Percentiles rank a stretch among this genome's conserved stretches.
Evolutionary conservation across 2,797 vertebrate genomes (phyloP).

Genomic region (Limnodromus scolopaceus): DNA sequence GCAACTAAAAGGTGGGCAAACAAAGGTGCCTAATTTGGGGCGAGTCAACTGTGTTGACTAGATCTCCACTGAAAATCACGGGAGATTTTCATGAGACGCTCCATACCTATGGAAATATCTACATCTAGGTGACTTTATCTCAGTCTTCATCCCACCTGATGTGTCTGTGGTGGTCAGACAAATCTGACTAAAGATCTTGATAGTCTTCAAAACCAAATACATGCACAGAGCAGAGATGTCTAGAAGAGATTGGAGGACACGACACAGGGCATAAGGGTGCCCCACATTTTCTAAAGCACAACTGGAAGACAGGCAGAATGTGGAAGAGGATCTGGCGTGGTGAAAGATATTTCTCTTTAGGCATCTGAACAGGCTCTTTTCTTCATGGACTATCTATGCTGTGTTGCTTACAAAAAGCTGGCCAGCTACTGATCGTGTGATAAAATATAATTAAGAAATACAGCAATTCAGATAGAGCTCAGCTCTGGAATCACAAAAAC

Average conservation of each 20-base stretch:
- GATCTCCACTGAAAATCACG: fast-evolving
- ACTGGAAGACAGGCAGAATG: not conserved
- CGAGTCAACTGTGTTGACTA: fast-evolving
- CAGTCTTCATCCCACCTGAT: not conserved
- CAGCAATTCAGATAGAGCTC: not conserved
- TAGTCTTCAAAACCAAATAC: not conserved
- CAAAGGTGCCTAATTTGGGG: not conserved
- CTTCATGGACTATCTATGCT: not conserved
- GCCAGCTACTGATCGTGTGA: not conserved
- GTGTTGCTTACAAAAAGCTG: not conserved
- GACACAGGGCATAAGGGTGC: not conserved
- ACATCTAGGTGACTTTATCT: not conserved
- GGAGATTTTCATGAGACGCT: not conserved
- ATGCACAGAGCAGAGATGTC: not conserved
- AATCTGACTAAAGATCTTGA: not conserved
- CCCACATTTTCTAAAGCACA: not conserved
- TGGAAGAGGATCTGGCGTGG: not conserved
- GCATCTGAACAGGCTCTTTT: not conserved
- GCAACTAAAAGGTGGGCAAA: not conserved
- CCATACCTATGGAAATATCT: not conserved
- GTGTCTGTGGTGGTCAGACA: not conserved
- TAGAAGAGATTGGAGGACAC: not conserved
- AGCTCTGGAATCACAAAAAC: not conserved
- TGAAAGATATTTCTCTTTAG: not conserved
- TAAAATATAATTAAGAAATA: not conserved